phyloP scores from a whole-genome alignment of 2,888 invertebrate species.

The Diachrysia chrysitis region DNA sequence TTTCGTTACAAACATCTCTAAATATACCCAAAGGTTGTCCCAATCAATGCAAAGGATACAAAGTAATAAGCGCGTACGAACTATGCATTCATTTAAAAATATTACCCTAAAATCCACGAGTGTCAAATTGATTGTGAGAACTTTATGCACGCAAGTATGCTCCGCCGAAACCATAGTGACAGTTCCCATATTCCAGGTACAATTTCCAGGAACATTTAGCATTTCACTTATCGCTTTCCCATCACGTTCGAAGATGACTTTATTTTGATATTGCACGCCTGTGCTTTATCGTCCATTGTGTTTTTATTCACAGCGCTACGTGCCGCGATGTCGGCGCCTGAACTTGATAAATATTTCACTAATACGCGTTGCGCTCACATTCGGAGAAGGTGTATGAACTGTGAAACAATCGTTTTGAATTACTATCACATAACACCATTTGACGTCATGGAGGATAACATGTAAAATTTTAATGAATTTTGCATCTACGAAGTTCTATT shows the following conservation, averaged over 20 bases:
- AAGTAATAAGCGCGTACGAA: not conserved
- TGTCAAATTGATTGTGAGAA: slow-evolving; percentile 49
- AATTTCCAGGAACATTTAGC: slow-evolving; percentile 74
- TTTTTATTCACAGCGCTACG: slow-evolving; percentile 73
- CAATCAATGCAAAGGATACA: not conserved
- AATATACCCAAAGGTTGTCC: slow-evolving; percentile 20
- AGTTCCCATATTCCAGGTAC: slow-evolving; percentile 63
- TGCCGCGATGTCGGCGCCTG: slow-evolving; percentile 69
- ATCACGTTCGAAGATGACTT: slow-evolving; percentile 84
- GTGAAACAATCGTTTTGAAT: slow-evolving; percentile 60
- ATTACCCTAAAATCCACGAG: slow-evolving; percentile 26
- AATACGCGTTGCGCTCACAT: slow-evolving; percentile 58
- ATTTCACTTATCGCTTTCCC: slow-evolving; percentile 69
- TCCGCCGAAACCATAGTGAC: slow-evolving; percentile 31
- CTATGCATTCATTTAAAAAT: not conserved
- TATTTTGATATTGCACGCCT: slow-evolving; percentile 84
- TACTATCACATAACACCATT: slow-evolving; percentile 40
- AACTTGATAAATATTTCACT: slow-evolving; percentile 65
- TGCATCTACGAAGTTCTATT: not conserved
- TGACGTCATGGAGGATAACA: slow-evolving; percentile 14
- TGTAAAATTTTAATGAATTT: slow-evolving; percentile 9
- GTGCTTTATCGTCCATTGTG: slow-evolving; percentile 82
- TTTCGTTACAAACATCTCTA: slow-evolving; percentile 31
- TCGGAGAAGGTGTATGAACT: slow-evolving; percentile 60
- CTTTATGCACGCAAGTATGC: slow-evolving; percentile 51